Base-by-base conservation (phyloP, 1,140 invertebrate species). In the Proales similis region DNA sequence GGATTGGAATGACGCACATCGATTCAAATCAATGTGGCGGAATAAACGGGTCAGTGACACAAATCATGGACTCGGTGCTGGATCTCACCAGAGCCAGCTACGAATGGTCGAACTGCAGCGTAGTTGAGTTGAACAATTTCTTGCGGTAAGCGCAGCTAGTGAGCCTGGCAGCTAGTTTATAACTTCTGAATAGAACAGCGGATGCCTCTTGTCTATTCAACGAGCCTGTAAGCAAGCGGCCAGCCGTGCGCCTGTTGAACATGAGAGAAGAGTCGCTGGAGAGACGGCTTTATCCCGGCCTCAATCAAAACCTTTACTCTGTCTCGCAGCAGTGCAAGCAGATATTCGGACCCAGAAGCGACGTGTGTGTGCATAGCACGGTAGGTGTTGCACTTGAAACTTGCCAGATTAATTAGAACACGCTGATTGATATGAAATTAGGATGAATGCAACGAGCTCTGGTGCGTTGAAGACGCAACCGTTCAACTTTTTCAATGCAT, bases 71-170 rank as follows among this genome's bases (percentile, higher is more conserved):
- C 5, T 26, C 39, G 14, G 36, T 45, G 39, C 27, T 61, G 12
- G 39, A 32, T 22, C 47, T 61, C 17, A 61, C 39, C 6, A 32
- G 47, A 32, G 47, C 45, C 14, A 17, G 17, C 9, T 36, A 61
- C 22, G 14, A 38, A 20, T 61, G 57, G 57, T 61, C 57, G 17
- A 61, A 61, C 38, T 61, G 57, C 38, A 61, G 57, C 47, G 39
- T 57, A 0, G 17, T 26, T 22, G 51, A 57, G 20, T 11, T 57
- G 14, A 57, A 57, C 32, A 42, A 57, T 57, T 57, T 57, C 45
- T 24, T 57, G 14, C 38, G 48, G 48, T 53, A 53, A 17, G 38
- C 4, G 4, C 9, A 32, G 22, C 22, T 2, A 30, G 12, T 6
- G 24, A 7, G 20, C 24, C 2, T 49, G 12, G 12, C 9, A 30